Percentiles rank a stretch among this genome's conserved stretches.
Evolutionary conservation across 2,888 invertebrate genomes (phyloP).

Genomic region (Erynnis tages): DNA sequence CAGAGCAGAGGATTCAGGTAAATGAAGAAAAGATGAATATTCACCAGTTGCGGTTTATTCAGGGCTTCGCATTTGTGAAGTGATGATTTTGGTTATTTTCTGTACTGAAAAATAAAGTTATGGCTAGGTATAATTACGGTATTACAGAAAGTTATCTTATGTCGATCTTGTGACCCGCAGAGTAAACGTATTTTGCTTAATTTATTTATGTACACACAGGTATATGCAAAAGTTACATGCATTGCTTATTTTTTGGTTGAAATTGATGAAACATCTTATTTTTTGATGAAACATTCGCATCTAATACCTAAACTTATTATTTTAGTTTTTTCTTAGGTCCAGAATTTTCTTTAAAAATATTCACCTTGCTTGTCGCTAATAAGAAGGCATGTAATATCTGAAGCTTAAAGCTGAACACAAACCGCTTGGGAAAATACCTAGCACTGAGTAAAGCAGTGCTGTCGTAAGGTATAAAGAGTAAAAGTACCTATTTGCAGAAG

Average conservation of each 20-base stretch:
- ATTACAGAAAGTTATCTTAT: neutral
- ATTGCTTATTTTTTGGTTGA: too few species aligned
- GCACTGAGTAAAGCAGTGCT: neutral
- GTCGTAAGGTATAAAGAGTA: neutral
- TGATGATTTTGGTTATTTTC: neutral
- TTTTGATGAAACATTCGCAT: too few species aligned
- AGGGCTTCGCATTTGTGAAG: neutral
- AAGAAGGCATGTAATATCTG: neutral
- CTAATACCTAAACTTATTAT: too few species aligned
- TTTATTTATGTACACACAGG: too few species aligned
- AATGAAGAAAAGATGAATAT: conserved; percentile 11
- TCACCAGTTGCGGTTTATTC: conserved; percentile 22
- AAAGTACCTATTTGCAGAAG: neutral
- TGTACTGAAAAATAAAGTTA: neutral
- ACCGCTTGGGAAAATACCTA: neutral
- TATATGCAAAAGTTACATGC: too few species aligned
- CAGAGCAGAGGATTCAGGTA: neutral
- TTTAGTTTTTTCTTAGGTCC: too few species aligned
- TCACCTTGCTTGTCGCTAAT: too few species aligned
- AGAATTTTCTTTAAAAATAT: too few species aligned
- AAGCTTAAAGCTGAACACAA: neutral
- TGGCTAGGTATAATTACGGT: neutral
- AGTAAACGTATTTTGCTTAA: too few species aligned
- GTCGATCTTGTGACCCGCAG: too few species aligned
- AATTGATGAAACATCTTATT: too few species aligned